These are phyloP conservation scores for Zele albiditarsus DNA, from an alignment of 2,888 invertebrate species.

Conservation along the genomic window DNA sequence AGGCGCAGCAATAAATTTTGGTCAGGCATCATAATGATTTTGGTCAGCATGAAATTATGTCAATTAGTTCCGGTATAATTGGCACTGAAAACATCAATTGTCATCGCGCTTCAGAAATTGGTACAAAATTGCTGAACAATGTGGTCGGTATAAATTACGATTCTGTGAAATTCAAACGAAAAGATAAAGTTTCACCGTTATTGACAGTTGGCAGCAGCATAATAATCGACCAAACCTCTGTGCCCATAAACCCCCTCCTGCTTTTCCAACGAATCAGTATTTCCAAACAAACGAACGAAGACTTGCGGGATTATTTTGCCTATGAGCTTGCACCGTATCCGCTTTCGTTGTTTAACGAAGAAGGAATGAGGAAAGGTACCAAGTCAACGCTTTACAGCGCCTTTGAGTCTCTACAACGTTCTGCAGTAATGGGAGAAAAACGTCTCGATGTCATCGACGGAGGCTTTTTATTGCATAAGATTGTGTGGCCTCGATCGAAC, in stretches of 20 bases:
- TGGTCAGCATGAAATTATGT: conserved; percentile 52
- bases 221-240: conserved; percentile 62
- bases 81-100: conserved; percentile 53
- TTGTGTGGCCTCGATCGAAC: conserved; percentile 53
- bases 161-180: conserved; percentile 63
- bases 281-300: conserved; percentile 50
- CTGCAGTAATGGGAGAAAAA: not conserved
- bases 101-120: conserved; percentile 60
- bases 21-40: conserved; percentile 48
- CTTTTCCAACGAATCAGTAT: conserved; percentile 64
- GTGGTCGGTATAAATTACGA: conserved; percentile 53
- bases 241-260: conserved; percentile 60
- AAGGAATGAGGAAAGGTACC: conserved; percentile 51
- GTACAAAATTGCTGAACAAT: conserved; percentile 54
- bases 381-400: conserved; percentile 41
- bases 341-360: conserved; percentile 43
- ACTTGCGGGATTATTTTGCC: conserved; percentile 52
- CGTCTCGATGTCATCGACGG: conserved; percentile 54
- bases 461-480: conserved; percentile 58
- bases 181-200: conserved; percentile 50
- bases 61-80: conserved; percentile 50
- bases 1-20: conserved; percentile 49
- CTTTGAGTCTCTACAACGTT: not conserved
- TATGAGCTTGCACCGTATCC: conserved; percentile 49
- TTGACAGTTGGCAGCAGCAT: conserved; percentile 58